phyloP scores from a whole-genome alignment of 2,113 vertebrate genomes.

The Euleptes europaea region DNA sequence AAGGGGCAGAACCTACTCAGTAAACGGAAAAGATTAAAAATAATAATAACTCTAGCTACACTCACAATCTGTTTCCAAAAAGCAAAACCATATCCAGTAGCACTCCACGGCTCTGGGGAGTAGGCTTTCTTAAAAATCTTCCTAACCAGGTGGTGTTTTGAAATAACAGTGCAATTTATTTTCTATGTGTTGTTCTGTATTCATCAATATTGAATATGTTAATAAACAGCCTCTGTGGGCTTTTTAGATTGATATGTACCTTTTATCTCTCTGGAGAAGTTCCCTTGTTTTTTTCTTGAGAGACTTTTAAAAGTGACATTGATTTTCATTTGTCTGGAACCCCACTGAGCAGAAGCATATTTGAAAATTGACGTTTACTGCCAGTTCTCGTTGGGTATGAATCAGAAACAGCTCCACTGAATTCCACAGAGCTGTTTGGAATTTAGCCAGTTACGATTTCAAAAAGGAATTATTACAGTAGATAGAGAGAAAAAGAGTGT shows the following conservation, averaged over 20 bases:
- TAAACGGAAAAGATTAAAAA: too few relatives aligned
- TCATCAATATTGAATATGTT: neutral
- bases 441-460: neutral
- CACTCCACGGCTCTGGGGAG: too few relatives aligned
- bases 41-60: too few relatives aligned
- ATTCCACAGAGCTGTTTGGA: neutral
- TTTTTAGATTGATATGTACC: neutral
- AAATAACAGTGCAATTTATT: too few relatives aligned
- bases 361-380: neutral
- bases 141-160: too few relatives aligned
- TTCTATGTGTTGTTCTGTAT: neutral
- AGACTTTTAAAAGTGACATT: neutral
- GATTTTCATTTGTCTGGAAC: neutral
- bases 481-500: neutral
- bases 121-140: too few relatives aligned
- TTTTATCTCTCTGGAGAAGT: neutral
- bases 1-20: too few relatives aligned
- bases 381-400: neutral
- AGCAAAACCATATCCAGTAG: too few relatives aligned
- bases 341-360: neutral
- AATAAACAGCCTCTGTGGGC: neutral
- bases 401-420: neutral
- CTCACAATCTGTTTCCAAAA: too few relatives aligned
- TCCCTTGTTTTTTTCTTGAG: neutral
- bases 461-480: neutral